Evolutionary conservation across 2,888 invertebrate species (phyloP), one percentile per base, ranked within the genome.

Genomic region (Polymixis lichenea): DNA sequence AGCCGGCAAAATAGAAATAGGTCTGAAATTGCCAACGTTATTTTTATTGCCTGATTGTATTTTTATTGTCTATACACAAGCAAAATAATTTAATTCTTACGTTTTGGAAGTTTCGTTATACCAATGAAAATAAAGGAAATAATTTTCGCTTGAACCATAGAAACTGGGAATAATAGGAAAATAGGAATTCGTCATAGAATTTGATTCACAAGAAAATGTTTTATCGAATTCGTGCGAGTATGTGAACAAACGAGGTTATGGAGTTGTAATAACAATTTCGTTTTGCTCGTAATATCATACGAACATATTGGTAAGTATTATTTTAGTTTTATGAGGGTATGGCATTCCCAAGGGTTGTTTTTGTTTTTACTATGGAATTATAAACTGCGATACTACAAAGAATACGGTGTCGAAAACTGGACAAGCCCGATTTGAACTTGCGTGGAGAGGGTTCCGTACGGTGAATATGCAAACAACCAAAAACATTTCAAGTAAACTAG

Each of bases 151-250:
- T 64, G 62, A 69, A 73, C 25, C 62, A 79, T 76, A 75, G 77
- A 53, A 82, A 86, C 22, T 72, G 76, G 80, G 74, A n/a, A n/a
- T n/a, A n/a, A n/a, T n/a, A n/a, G n/a, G n/a, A n/a, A 58, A 60
- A 62, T 19, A 70, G 60, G 38, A 70, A 79, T 65, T 53, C 64
- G 28, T 65, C 76, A 86, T 85, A 66, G 56, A 69, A 78, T 86
- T 81, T 77, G 73, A 68, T 76, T 72, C 74, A 75, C 62, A 81
- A 72, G 76, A 79, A 80, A 77, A 75, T 83, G 75, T 75, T 76
- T 78, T 62, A 78, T 83, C 19, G 64, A 81, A 78, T 75, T 62
- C 58, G 49, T 70, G 55, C 61, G 76, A 76, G 58, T 65, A 69
- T 58, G 62, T 55, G 67, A 61, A 62, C 28, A 56, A 72, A 78